Conservation (phyloP, 2,797 vertebrate genomes). For the Haliaeetus vocifer region DNA sequence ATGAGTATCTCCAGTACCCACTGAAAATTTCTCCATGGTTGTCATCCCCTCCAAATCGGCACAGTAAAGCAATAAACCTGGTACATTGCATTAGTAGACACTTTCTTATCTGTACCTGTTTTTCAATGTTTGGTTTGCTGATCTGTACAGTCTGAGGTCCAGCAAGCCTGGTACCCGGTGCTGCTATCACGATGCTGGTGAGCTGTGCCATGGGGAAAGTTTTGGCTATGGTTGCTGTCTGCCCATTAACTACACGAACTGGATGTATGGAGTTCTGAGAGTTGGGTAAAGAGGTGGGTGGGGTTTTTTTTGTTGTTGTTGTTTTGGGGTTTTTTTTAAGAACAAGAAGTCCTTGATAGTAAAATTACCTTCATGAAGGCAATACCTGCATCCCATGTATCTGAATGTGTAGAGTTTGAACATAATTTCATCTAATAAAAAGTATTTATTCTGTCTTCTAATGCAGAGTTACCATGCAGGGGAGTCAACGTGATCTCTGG, state of each 20-base stretch:
- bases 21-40: neutral
- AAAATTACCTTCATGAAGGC: neutral
- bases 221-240: constrained; percentile 87
- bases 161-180: constrained; percentile 83
- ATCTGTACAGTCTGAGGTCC: constrained; percentile 90
- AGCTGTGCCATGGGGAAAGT: constrained; percentile 83
- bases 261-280: constrained; percentile 93
- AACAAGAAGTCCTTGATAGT: neutral
- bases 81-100: neutral
- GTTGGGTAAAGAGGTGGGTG: constrained; percentile 84
- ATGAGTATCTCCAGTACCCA: neutral
- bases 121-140: constrained; percentile 89
- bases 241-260: constrained; percentile 95
- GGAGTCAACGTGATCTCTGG: neutral
- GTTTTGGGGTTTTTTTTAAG: neutral
- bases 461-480: rapidly evolving
- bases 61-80: neutral
- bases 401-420: neutral
- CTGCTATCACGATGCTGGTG: constrained; percentile 96
- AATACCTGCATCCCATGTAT: neutral
- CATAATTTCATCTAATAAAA: neutral
- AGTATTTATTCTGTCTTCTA: neutral
- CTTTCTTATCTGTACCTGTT: constrained; percentile 80
- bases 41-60: neutral
- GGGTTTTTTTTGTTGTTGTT: too few relatives aligned